Base-by-base conservation (phyloP, 2,113 vertebrate genomes). In the Marmota monax region DNA sequence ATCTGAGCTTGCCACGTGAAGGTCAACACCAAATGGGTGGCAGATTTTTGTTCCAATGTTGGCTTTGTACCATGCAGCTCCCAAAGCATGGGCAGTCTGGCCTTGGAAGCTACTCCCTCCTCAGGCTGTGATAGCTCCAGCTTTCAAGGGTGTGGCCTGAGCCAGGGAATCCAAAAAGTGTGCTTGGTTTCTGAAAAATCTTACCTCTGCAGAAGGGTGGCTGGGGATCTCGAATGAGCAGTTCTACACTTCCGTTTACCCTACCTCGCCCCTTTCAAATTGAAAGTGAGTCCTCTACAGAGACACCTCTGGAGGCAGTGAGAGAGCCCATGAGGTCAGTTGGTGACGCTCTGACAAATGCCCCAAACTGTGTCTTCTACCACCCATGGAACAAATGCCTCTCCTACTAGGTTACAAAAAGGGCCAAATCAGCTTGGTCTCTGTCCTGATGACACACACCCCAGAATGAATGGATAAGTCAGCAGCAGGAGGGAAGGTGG, bases 381-480 rank as follows among this genome's bases (percentile, higher is more conserved):
- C 45, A 48, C n/a, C 18, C 73, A 25, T 22, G 29, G 69, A 42
- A 42, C 48, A 67, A 23, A 17, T n/a, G 51, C 53, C 27, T 37
- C 7, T 42, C 74, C 32, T 42, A 0, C 10, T 0, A 22, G 18
- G n/a, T 42, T 74, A 13, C 67, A 58, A n/a, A 45, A 23, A n/a
- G 37, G 53, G 65, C 27, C 42, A n/a, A 22, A 39, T 20, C 29
- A 42, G 7, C 29, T 3, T 7, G 8, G 34, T 45, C 34, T 80
- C 27, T 56, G 76, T 37, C 29, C 22, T 23, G 56, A n/a, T 7
- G 53, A 3, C 16, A 5, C 10, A 1, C 2, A 39, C 27, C 5
- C 4, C 1, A 13, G 5, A 63, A 42, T 23, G 39, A 32, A 37
- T 4, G 12, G 29, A 13, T 22, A 37, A 34, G 20, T 17, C 0